Base-by-base conservation (phyloP, 2,113 vertebrate genomes). In the Actinemys pallida region DNA sequence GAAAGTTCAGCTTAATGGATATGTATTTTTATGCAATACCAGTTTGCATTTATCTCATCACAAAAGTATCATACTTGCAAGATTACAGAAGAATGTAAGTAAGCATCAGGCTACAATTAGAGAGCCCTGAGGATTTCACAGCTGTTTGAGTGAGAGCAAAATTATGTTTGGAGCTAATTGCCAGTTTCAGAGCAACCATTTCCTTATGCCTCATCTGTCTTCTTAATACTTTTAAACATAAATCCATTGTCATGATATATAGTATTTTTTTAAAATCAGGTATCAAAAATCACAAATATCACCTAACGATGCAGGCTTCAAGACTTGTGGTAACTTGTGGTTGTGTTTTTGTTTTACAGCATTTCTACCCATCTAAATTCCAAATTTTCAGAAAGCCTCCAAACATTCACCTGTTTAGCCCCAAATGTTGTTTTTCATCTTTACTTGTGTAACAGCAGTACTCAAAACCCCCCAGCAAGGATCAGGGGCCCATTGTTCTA, bases 81-180 rank as follows among this genome's bases (percentile, higher is more conserved):
- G 49, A 69, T 96, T 84, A 91, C 83, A 83, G 80, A 93, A 94
- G 54, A 94, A 69, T 91, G 24, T 91, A 81, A 94, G 81, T 72
- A 87, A 86, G 25, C 52, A 91, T 20, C 80, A 81, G 25, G 59
- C 82, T 19, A 4, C 11, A 91, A 50, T 57, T 76, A 25, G 22
- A 86, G 79, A 91, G 62, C 87, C 56, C 76, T 65, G 54, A 88
- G 81, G 54, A 10, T 89, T 65, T 65, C 5, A 39, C n/a, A 17
- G 50, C 19, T 69, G 50, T 87, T 93, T 90, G 56, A 86, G n/a
- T n/a, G 12, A 80, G 22, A 54, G 47, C 81, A 79, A 76, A 49
- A 45, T 39, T 50, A 19, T n/a, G 14, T 13, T 8, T 39, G 20
- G 59, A 94, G 83, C 79, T 81, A 79, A 24, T 78, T 50, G 17